Conservation (phyloP, 1,140 invertebrate species). For the Drosophila murphyi region DNA sequence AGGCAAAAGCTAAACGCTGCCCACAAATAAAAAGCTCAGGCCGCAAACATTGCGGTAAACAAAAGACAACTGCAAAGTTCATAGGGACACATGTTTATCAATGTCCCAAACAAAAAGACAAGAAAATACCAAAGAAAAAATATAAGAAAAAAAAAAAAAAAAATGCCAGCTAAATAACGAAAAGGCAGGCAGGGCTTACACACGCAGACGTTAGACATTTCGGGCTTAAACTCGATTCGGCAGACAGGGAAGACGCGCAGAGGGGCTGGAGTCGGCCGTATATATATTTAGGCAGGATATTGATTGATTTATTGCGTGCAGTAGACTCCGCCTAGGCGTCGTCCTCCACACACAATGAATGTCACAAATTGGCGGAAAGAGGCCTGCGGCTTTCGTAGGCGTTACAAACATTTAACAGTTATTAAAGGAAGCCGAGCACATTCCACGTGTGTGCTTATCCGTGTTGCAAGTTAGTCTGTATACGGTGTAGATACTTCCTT, state of each 20-base stretch:
- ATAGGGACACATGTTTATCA: slow-evolving; percentile 58
- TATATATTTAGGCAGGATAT: slow-evolving; percentile 58
- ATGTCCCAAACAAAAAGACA: slow-evolving; percentile 32
- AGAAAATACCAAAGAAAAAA: slow-evolving; percentile 26
- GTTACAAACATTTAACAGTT: slow-evolving; percentile 27
- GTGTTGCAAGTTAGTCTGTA: background rate
- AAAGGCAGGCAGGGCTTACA: slow-evolving; percentile 37
- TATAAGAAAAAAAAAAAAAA: slow-evolving; percentile 9
- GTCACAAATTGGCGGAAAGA: slow-evolving; percentile 39
- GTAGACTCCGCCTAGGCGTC: slow-evolving; percentile 39
- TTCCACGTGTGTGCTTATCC: background rate
- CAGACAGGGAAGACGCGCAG: slow-evolving; percentile 31
- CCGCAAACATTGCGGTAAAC: slow-evolving; percentile 51
- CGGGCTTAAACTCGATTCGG: slow-evolving; percentile 38
- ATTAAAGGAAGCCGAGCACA: slow-evolving; percentile 29
- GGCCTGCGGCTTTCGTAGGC: slow-evolving; percentile 27
- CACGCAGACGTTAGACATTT: slow-evolving; percentile 47
- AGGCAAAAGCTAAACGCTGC: slow-evolving; percentile 27
- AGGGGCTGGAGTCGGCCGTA: slow-evolving; percentile 25
- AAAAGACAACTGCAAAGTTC: slow-evolving; percentile 58
- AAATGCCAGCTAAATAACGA: slow-evolving; percentile 42
- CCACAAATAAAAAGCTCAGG: slow-evolving; percentile 50
- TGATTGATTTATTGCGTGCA: slow-evolving; percentile 66
- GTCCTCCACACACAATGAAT: slow-evolving; percentile 48
- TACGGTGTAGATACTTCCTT: too few species aligned